A percentile compares a stretch with the other conserved stretches of the same genome.
These are phyloP conservation scores for Drosophila asahinai DNA, from an alignment of 1,140 invertebrate species.

Conservation along the genomic window DNA sequence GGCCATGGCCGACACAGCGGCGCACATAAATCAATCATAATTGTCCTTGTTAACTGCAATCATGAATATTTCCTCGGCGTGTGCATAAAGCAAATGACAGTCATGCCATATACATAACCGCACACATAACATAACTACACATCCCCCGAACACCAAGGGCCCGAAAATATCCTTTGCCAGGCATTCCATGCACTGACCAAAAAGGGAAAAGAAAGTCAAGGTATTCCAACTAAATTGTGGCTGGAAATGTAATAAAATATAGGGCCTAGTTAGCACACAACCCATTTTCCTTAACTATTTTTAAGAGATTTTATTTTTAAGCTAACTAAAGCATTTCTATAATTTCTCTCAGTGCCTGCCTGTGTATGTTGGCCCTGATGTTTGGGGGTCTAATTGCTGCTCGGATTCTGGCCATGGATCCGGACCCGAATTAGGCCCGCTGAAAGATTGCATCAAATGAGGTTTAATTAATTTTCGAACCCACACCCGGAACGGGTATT, in stretches of 20 bases:
- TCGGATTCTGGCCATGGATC: slow-evolving; percentile 29
- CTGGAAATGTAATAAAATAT: too few species aligned
- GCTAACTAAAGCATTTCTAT: too few species aligned
- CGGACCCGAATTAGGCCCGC: slow-evolving; percentile 29
- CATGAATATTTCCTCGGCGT: slow-evolving; percentile 75
- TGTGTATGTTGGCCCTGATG: slow-evolving; percentile 45
- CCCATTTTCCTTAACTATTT: too few species aligned
- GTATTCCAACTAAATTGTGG: too few species aligned
- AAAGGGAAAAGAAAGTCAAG: neutral
- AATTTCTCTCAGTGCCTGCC: neutral
- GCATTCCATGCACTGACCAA: slow-evolving; percentile 4
- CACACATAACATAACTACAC: slow-evolving; percentile 29
- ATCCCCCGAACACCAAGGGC: slow-evolving; percentile 16
- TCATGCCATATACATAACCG: slow-evolving; percentile 66
- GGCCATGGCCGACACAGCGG: slow-evolving; percentile 32
- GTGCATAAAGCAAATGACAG: slow-evolving; percentile 81
- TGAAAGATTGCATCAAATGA: slow-evolving; percentile 70
- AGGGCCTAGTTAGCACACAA: too few species aligned
- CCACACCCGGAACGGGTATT: slow-evolving; percentile 30
- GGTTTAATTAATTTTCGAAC: slow-evolving; percentile 76
- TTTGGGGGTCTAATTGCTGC: slow-evolving; percentile 69
- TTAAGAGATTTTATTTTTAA: too few species aligned
- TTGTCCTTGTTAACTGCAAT: slow-evolving; percentile 83
- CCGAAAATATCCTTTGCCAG: slow-evolving; percentile 42
- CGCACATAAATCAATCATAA: slow-evolving; percentile 79